phyloP scores from a whole-genome alignment of 1,140 invertebrate species.

The Papilio polytes region DNA sequence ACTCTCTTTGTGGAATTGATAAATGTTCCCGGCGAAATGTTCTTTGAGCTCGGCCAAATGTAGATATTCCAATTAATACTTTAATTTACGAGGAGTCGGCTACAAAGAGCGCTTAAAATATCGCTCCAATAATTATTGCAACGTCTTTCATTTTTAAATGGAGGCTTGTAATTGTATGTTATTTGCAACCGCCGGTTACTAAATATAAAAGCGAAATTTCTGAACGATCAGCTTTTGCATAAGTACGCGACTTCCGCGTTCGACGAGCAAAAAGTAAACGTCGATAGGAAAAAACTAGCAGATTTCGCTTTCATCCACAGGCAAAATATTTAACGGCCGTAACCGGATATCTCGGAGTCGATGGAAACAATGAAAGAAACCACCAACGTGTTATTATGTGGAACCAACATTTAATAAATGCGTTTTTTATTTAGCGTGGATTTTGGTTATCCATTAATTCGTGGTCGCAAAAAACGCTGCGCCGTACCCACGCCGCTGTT shows the following conservation, averaged over 20 bases:
- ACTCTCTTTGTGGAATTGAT: slow-evolving; percentile 83
- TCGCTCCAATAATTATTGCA: slow-evolving; percentile 60
- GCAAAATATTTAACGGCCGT: slow-evolving; percentile 83
- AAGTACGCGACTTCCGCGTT: slow-evolving; percentile 79
- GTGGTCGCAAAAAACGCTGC: slow-evolving; percentile 74
- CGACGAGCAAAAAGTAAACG: slow-evolving; percentile 75
- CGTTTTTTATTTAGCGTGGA: slow-evolving; percentile 79
- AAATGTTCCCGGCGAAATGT: slow-evolving; percentile 78
- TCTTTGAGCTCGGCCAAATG: slow-evolving; percentile 77
- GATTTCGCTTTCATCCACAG: slow-evolving; percentile 81
- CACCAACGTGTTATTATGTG: slow-evolving; percentile 82
- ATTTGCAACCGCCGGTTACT: slow-evolving; percentile 55
- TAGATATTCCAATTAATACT: slow-evolving; percentile 80
- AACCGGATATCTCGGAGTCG: slow-evolving; percentile 79
- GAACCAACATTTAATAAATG: slow-evolving; percentile 83
- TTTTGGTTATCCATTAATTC: slow-evolving; percentile 83
- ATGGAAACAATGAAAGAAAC: slow-evolving; percentile 81
- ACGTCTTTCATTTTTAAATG: slow-evolving; percentile 60
- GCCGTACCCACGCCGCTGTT: slow-evolving; percentile 66
- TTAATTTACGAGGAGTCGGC: slow-evolving; percentile 61
- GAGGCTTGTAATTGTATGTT: slow-evolving; percentile 77
- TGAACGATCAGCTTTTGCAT: slow-evolving; percentile 76
- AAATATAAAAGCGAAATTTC: slow-evolving; percentile 78
- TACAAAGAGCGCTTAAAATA: slow-evolving; percentile 50
- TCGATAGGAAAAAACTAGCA: slow-evolving; percentile 72